Percentiles rank a stretch among this genome's conserved stretches.
phyloP scores from a whole-genome alignment of 2,797 vertebrate species.

The Anomalospiza imberbis region DNA sequence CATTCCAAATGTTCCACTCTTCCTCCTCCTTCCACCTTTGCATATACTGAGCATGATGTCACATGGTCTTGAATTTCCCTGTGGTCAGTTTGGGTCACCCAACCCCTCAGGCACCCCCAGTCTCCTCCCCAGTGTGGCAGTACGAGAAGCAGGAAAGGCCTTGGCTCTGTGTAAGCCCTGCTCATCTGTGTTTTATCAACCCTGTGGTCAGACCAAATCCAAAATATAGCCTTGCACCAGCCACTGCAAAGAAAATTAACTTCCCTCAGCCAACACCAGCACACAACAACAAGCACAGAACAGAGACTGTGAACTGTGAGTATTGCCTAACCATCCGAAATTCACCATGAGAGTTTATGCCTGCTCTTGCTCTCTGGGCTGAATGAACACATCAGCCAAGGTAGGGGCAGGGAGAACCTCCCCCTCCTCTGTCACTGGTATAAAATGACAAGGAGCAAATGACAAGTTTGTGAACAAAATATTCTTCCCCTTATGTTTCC shows the following conservation, averaged over 20 bases:
- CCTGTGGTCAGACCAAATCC: neutral
- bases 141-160: neutral
- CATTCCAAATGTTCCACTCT: fast-evolving
- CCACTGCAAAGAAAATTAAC: neutral
- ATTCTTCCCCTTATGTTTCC: neutral
- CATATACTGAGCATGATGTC: neutral
- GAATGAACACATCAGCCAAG: neutral
- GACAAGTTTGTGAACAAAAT: neutral
- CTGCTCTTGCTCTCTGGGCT: neutral
- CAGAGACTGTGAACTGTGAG: neutral
- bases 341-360: neutral
- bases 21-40: too few species aligned
- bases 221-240: neutral
- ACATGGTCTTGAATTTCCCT: neutral
- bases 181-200: neutral
- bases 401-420: neutral
- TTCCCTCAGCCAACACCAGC: neutral
- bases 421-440: neutral
- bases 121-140: neutral
- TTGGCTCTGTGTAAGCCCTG: neutral
- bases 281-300: neutral
- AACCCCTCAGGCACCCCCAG: fast-evolving
- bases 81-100: neutral
- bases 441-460: neutral
- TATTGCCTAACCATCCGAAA: neutral